Evolutionary conservation across 2,888 invertebrate species (phyloP), one percentile per base, ranked within the genome.

Genomic region (Sesia apiformis): DNA sequence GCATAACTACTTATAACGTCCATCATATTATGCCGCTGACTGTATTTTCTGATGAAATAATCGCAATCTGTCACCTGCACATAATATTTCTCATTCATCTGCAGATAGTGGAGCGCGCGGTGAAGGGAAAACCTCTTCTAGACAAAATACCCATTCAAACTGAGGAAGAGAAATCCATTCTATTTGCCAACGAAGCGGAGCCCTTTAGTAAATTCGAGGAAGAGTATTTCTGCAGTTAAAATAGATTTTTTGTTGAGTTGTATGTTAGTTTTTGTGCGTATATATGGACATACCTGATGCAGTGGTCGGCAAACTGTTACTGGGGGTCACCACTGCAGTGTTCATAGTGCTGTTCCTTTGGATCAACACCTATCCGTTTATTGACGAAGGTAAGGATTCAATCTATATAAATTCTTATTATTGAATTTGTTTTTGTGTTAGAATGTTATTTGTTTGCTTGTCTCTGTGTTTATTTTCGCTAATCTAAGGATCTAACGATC

Each of bases 281-380:
- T 79, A 63, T 74, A 92, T 92, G 92, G 91, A 91, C 75, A 78
- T 83, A 57, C 58, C 90, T 56, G 93, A 93, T 79, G 87, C 90
- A 49, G 76, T 84, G 59, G 74, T 90, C 56, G 94, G 94, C 53
- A 91, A 91, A 79, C 61, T 90, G 53, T 78, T 92, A 61, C 80
- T 94, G 63, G 82, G 90, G 58, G 63, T 85, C 3, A 91, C 91
- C 4, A 72, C 89, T 4, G 70, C 82, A 6, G 65, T 91, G 55
- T 93, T 93, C 65, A 61, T 90, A 0, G 88, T 93, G 65, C 90
- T 93, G 59, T 90, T 92, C 42, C 76, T 92, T 56, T 94, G 94
- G 94, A 80, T 94, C 23, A 91, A 93, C 56, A 91, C 92, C 51
- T 88, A 93, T 64, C 94, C 94, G 3, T 94, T 94, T 66, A 91